These are phyloP conservation scores for Macrosteles quadrilineatus DNA, from an alignment of 1,140 invertebrate species.

Conservation along the genomic window DNA sequence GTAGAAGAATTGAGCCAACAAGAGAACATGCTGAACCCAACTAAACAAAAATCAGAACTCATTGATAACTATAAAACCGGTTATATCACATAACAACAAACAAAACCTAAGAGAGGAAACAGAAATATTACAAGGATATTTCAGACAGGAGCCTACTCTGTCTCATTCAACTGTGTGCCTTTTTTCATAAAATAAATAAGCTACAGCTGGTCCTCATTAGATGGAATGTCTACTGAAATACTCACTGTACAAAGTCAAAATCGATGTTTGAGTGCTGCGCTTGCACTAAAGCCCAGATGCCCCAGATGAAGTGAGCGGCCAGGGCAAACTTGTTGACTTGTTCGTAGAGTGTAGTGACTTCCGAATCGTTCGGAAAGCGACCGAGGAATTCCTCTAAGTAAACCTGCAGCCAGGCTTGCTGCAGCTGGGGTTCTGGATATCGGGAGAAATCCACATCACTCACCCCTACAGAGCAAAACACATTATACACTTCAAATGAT, in stretches of 20 bases:
- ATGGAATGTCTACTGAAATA: too few species aligned
- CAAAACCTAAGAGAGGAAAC: too few species aligned
- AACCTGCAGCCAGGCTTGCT: conserved; percentile 75
- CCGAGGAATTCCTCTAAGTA: conserved; percentile 70
- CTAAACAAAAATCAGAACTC: too few species aligned
- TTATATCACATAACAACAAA: too few species aligned
- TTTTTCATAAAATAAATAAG: too few species aligned
- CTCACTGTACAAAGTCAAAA: conserved; percentile 95
- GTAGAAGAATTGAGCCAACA: too few species aligned
- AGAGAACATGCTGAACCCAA: too few species aligned
- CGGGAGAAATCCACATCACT: conserved; percentile 71
- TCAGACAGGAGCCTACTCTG: too few species aligned
- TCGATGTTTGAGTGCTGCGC: conserved; percentile 87
- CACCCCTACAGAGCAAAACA: conserved; percentile 62
- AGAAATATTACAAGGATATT: too few species aligned
- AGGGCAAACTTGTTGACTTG: conserved; percentile 81
- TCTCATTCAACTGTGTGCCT: too few species aligned
- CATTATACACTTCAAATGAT: not conserved
- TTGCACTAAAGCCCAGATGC: conserved; percentile 90
- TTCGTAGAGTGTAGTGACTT: conserved; percentile 70
- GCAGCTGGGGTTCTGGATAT: conserved; percentile 80
- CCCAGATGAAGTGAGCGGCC: conserved; percentile 89
- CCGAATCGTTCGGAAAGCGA: conserved; percentile 52
- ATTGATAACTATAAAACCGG: too few species aligned
- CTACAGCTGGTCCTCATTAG: too few species aligned